These are phyloP conservation scores for Catostomus latipinnis DNA, from an alignment of 2,797 vertebrate genomes.

Conservation along the genomic window DNA sequence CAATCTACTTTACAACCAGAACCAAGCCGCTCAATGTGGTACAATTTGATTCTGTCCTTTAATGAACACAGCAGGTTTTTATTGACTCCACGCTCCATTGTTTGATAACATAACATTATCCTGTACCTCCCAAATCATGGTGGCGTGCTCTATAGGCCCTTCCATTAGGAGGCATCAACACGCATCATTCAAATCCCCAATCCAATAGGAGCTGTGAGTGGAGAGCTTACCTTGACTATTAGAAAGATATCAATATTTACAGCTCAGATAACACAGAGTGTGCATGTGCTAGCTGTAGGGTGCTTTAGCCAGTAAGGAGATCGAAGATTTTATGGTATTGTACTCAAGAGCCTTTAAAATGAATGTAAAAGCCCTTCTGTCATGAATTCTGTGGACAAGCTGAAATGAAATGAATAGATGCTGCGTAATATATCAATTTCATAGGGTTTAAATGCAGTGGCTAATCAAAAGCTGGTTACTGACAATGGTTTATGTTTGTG, in stretches of 20 bases:
- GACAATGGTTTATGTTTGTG: not conserved
- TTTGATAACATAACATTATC: slow-evolving; percentile 27
- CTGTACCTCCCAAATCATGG: slow-evolving; percentile 13
- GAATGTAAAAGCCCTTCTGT: slow-evolving; percentile 13
- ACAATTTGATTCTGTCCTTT: not conserved
- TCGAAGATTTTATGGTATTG: slow-evolving; percentile 12
- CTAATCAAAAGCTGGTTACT: not conserved
- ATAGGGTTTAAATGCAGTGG: not conserved
- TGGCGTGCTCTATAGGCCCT: slow-evolving; percentile 24
- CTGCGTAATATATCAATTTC: slow-evolving; percentile 9
- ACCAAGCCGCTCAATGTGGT: not conserved
- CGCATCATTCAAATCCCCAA: slow-evolving; percentile 38
- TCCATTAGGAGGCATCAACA: slow-evolving; percentile 44
- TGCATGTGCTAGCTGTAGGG: slow-evolving; percentile 16
- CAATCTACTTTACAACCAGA: not conserved
- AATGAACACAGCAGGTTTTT: slow-evolving; percentile 12
- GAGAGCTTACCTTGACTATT: slow-evolving; percentile 38
- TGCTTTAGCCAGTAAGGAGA: slow-evolving; percentile 25
- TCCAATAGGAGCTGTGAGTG: slow-evolving; percentile 16
- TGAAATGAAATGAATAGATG: slow-evolving; percentile 20
- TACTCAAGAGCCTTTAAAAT: slow-evolving; percentile 13
- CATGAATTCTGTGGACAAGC: not conserved
- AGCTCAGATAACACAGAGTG: slow-evolving; percentile 45
- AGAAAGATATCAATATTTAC: slow-evolving; percentile 52
- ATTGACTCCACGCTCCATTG: not conserved